Conservation (phyloP, 35 echinoderm and acorn worm genomes). For the Diadema setosum region DNA sequence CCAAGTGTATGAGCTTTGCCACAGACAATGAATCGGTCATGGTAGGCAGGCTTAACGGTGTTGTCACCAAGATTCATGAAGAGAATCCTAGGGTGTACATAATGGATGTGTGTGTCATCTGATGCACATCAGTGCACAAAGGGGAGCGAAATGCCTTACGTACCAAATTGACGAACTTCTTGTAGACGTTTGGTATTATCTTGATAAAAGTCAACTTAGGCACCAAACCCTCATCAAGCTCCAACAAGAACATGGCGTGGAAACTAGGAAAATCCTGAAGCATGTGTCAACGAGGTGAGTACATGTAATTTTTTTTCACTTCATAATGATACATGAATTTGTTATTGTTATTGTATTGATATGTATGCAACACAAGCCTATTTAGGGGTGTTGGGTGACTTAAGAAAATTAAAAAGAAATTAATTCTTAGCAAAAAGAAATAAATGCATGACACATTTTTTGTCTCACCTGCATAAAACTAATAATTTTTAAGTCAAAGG, state of each 20-base stretch:
- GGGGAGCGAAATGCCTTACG: conserved; percentile 12
- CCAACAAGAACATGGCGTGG: conserved; percentile 24
- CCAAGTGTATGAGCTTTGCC: conserved; percentile 36
- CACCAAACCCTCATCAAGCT: conserved; percentile 8
- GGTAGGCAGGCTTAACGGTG: conserved; percentile 25
- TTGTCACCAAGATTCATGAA: neutral
- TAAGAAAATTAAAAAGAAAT: no score
- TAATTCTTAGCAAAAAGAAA: no score
- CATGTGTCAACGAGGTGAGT: conserved; percentile 51
- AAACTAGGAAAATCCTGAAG: conserved; percentile 51
- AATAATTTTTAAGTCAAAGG: no score
- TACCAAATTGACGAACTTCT: conserved; percentile 36
- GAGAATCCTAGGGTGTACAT: conserved; percentile 5
- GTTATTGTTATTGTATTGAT: no score
- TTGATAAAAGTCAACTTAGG: conserved; percentile 42
- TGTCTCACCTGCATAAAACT: no score
- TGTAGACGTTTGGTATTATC: conserved; percentile 33
- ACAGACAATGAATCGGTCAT: conserved; percentile 65
- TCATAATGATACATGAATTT: no score
- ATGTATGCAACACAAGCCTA: no score
- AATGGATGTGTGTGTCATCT: conserved; percentile 27
- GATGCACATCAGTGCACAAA: conserved; percentile 36
- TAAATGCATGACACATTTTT: no score
- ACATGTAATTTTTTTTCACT: no score
- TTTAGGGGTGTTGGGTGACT: no score